Evolutionary conservation across 2,797 vertebrate genomes (phyloP).

Genomic region (Danio aesculapii): DNA sequence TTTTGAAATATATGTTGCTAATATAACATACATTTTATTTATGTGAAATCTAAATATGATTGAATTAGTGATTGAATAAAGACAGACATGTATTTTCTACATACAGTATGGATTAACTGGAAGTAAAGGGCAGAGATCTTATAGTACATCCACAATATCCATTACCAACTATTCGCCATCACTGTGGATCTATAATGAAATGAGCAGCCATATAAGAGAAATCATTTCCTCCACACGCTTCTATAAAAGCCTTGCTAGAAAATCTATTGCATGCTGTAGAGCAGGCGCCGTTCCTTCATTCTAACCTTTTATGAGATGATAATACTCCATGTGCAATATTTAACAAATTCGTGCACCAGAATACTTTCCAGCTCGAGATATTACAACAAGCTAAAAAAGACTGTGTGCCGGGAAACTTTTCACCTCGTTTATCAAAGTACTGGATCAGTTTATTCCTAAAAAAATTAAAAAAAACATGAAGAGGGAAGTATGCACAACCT

Average conservation of each 20-base stretch:
- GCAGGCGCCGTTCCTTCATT: background rate
- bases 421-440: background rate
- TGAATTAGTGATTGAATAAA: too few species aligned
- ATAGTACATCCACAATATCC: background rate
- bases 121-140: background rate
- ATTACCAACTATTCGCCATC: background rate
- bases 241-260: background rate
- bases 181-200: conserved; percentile 15
- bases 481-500: too few species aligned
- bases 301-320: background rate
- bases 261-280: conserved; percentile 6
- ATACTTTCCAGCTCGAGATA: background rate
- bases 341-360: background rate
- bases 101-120: background rate
- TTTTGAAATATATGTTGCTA: too few species aligned
- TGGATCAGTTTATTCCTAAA: too few species aligned
- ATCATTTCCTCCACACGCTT: background rate
- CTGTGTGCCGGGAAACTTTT: background rate
- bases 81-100: background rate
- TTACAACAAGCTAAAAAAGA: background rate
- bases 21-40: too few species aligned
- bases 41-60: too few species aligned
- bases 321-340: background rate
- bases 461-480: too few species aligned
- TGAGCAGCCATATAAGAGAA: background rate